A percentile compares a stretch with the other conserved stretches of the same genome.
These are phyloP conservation scores for Triplophysa dalaica DNA, from an alignment of 2,113 vertebrate species.

Conservation along the genomic window DNA sequence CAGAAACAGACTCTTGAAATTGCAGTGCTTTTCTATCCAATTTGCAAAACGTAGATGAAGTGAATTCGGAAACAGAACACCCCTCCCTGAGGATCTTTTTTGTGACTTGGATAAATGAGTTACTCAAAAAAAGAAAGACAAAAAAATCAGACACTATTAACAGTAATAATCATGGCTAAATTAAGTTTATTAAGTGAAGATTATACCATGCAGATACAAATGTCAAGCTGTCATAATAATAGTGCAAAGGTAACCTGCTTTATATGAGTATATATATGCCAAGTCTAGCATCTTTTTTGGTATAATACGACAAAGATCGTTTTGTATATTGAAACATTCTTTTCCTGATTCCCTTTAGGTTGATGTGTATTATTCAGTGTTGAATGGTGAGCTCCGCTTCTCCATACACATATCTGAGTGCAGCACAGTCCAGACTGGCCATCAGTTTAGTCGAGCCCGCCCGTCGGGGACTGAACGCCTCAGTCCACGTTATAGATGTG, in stretches of 20 bases:
- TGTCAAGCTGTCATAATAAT: neutral
- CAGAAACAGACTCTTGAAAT: too few relatives aligned
- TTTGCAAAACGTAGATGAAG: too few relatives aligned
- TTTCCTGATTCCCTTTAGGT: neutral
- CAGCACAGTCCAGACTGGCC: constrained; percentile 82
- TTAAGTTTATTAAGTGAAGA: neutral
- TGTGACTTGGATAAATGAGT: too few relatives aligned
- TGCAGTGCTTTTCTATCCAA: too few relatives aligned
- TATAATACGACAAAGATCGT: too few relatives aligned
- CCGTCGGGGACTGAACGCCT: constrained; percentile 72
- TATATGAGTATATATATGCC: neutral
- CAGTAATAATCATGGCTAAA: too few relatives aligned
- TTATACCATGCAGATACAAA: neutral
- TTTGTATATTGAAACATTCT: neutral
- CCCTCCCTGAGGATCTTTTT: too few relatives aligned
- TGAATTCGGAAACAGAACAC: too few relatives aligned
- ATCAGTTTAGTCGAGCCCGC: constrained; percentile 80
- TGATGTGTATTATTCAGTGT: constrained; percentile 41
- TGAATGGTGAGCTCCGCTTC: constrained; percentile 68
- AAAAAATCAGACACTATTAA: too few relatives aligned
- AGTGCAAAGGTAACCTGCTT: neutral
- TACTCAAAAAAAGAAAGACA: too few relatives aligned
- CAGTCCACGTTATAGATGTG: constrained; percentile 80
- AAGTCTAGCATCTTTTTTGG: too few relatives aligned
- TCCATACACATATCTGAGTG: constrained; percentile 86